Percentiles rank a stretch among this genome's conserved stretches.
Evolutionary conservation across 2,113 vertebrate species (phyloP).

Genomic region (Anser brachyrhynchus): DNA sequence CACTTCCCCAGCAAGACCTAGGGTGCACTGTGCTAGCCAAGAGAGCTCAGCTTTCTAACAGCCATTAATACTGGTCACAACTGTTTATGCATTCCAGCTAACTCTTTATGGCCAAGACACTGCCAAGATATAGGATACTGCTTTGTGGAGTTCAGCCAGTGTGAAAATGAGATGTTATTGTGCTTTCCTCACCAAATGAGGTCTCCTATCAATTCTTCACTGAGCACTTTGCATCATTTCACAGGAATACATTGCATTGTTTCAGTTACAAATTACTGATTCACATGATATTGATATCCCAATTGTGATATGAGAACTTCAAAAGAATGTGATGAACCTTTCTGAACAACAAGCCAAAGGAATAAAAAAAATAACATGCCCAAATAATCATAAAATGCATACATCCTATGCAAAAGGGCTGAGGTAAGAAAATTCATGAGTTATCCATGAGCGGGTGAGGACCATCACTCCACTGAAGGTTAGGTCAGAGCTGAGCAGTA

Average conservation of each 20-base stretch:
- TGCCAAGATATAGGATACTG: neutral
- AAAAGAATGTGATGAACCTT: neutral
- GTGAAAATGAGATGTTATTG: neutral
- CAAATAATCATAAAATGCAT: neutral
- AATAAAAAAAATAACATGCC: neutral
- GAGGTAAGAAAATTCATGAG: neutral
- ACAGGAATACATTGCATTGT: neutral
- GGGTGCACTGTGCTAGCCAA: neutral
- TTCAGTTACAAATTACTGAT: neutral
- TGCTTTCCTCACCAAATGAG: neutral
- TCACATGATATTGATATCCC: neutral
- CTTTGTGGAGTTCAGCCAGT: neutral
- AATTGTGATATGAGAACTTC: neutral
- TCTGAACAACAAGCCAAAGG: neutral
- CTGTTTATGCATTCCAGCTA: neutral
- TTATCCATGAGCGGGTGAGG: neutral
- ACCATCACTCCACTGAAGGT: neutral
- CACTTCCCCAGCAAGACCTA: neutral
- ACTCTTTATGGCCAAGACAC: neutral
- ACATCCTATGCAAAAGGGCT: neutral
- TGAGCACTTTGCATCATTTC: neutral
- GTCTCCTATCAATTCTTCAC: neutral
- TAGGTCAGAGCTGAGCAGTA: neutral
- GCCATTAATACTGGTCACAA: neutral
- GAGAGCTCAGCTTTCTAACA: neutral